Base-by-base conservation (phyloP, 2,113 vertebrate species). In the Marcusenius ussheri region DNA sequence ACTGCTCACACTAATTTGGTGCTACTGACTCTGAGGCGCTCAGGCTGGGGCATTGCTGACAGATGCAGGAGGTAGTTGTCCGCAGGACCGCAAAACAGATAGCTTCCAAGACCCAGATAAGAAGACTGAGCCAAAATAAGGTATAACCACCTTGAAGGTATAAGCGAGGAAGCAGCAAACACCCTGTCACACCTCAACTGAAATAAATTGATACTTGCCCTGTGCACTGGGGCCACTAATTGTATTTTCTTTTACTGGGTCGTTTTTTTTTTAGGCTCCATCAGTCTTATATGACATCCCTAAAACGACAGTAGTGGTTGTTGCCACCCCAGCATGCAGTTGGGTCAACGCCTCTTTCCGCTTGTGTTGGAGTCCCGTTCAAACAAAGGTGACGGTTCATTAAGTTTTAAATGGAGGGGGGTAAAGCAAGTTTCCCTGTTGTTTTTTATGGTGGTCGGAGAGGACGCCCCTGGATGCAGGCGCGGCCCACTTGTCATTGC, bases 141-240 rank as follows among this genome's bases (percentile, higher is more conserved):
- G 90, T 89, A 90, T 91, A 90, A 70, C 89, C 80, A 92, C 49
- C 89, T 92, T 83, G 74, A 89, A 91, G 92, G 90, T 91, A 89
- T 88, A 89, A 91, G 39, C 2, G 91, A 89, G 88, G 89, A 85
- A 89, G 91, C 90, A 91, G 87, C 83, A 86, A 87, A 31, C 74
- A 42, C 87, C 87, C 93, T 95, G 95, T 96, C 95, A 95, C 56
- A 91, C 87, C 70, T 89, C 91, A 91, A 91, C 94, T 94, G 93
- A 93, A 95, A 96, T 95, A 93, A 95, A 96, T 96, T 93, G 94
- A 83, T 91, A 91, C 92, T 91, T 94, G 93, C 92, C 93, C 93
- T 93, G 92, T 96, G 95, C 94, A 96, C 93, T 93, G 93, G 94
- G 93, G 94, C 94, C 90, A 89, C 94, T 96, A 96, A 96, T 96